Base-by-base conservation (phyloP, 2,888 invertebrate species). In the Limulus polyphemus region DNA sequence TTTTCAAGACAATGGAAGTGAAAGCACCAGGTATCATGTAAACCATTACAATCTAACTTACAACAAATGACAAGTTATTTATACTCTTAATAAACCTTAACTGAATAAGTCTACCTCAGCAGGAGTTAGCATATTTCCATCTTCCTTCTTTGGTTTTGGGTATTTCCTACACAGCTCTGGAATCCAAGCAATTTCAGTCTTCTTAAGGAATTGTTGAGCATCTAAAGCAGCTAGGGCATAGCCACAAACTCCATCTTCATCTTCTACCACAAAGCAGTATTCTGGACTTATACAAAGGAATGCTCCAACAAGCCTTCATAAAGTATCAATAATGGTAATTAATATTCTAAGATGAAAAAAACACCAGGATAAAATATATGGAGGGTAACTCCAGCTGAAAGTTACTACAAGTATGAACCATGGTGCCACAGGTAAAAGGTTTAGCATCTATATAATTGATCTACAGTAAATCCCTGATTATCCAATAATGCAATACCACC, bases 211-310 rank as follows among this genome's bases (percentile, higher is more conserved):
- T 67, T 83, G 83, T 71, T 84, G 85, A 61, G 86, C 83, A 78
- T 92, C 88, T 14, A 88, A 79, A 3, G 87, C 86, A 5, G 90
- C 91, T 68, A 90, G 84, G 11, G 87, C 90, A 76, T 89, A 94
- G 0, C 94, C 95, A 11, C 90, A 84, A 65, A 95, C 80, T 10
- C 75, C 74, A 56, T 82, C 82, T 56, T 88, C 87, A 72, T 92
- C 90, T 74, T 93, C 92, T 32, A 92, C 84, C 57, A 95, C 86
- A 82, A 94, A 88, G 74, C 90, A 90, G 61, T 90, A 81, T 74
- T 94, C 91, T 0, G 92, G 87, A 70, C 83, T 83, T 9, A 92
- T 75, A 0, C 84, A 84, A 17, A 94, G 73, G 74, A 87, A 90
- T 0, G 88, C 85, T 10, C 87, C 89, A 7, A 94, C 81, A 61